Base-by-base conservation (phyloP, 2,797 vertebrate species). In the Telmatherina bonti region DNA sequence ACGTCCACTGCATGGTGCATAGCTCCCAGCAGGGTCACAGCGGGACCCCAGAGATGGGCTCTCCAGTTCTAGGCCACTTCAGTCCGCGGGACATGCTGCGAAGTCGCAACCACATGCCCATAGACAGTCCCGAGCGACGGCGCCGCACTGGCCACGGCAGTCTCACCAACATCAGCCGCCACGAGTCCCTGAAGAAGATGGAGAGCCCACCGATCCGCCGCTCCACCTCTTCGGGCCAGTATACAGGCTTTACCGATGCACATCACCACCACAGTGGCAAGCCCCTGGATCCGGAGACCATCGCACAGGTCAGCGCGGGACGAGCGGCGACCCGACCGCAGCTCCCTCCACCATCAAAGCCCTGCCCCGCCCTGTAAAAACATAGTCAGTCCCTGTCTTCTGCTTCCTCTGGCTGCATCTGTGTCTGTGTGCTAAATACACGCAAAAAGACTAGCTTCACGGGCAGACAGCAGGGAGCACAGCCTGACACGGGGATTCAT, bases 161-260 rank as follows among this genome's bases (percentile, higher is more conserved):
- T 51, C 94, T 99, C 64, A 97, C 96, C 2, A 98, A 98, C 90
- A 96, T 98, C 90, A 98, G 95, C 85, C 95, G 97, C 8, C 97
- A 99, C 0, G 97, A 99, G 71, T 98, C 96, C 1, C 93, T 98
- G 27, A 98, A 97, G 94, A 99, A 97, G 93, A 94, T 95, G 0
- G 97, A 99, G 81, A 99, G 97, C 86, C 98, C 98, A 27, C 97
- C 98, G 0, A 98, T 99, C 62, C 95, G 97, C 82, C 96, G 97
- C 81, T 99, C 98, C 54, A 98, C 97, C 0, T 99, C 98, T 0
- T 99, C 98, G 7, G 96, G 98, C 69, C 98, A 99, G 74, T 99
- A 99, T 88, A 93, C 96, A 0, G 94, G 95, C 86, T 98, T 98
- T 89, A 93, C 92, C 22, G 96, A 98, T 56, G 20, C 57, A 53